Evolutionary conservation across 2,888 invertebrate species (phyloP).

Genomic region (Lacanobia wlatinum): DNA sequence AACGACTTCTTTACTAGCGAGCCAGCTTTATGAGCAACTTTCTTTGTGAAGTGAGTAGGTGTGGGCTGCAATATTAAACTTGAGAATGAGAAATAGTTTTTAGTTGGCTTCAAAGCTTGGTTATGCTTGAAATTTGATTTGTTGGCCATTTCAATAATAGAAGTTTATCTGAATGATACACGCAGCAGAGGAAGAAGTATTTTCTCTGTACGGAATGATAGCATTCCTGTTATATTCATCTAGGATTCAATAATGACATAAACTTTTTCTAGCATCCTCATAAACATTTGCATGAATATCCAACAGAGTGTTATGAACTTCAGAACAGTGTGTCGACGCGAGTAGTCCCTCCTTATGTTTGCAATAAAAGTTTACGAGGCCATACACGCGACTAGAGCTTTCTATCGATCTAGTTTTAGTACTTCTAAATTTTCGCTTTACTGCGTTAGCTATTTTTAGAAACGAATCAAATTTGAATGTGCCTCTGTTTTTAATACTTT

Average conservation of each 20-base stretch:
- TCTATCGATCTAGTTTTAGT: slow-evolving; percentile 63
- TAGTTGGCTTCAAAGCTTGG: not conserved
- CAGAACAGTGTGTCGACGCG: slow-evolving; percentile 30
- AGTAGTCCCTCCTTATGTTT: slow-evolving; percentile 46
- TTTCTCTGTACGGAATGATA: not conserved
- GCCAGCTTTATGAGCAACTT: slow-evolving; percentile 24
- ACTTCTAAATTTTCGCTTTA: slow-evolving; percentile 42
- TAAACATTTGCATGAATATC: slow-evolving; percentile 44
- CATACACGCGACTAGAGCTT: slow-evolving; percentile 54
- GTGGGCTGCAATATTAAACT: slow-evolving; percentile 1
- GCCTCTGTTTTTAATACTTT: no score
- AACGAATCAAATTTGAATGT: slow-evolving; percentile 14
- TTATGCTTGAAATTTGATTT: not conserved
- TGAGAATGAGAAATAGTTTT: not conserved
- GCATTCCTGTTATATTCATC: not conserved
- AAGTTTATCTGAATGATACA: not conserved
- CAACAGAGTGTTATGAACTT: slow-evolving; percentile 22
- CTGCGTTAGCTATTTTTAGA: slow-evolving; percentile 40
- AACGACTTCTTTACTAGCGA: slow-evolving; percentile 24
- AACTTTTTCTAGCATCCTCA: slow-evolving; percentile 21
- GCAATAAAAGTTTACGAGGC: slow-evolving; percentile 65
- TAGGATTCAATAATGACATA: slow-evolving; percentile 6
- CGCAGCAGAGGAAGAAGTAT: not conserved
- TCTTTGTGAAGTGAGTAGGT: slow-evolving; percentile 8
- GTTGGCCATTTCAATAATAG: not conserved